Evolutionary conservation across 1,140 invertebrate species (phyloP).

Genomic region (Zaprionus africanus): DNA sequence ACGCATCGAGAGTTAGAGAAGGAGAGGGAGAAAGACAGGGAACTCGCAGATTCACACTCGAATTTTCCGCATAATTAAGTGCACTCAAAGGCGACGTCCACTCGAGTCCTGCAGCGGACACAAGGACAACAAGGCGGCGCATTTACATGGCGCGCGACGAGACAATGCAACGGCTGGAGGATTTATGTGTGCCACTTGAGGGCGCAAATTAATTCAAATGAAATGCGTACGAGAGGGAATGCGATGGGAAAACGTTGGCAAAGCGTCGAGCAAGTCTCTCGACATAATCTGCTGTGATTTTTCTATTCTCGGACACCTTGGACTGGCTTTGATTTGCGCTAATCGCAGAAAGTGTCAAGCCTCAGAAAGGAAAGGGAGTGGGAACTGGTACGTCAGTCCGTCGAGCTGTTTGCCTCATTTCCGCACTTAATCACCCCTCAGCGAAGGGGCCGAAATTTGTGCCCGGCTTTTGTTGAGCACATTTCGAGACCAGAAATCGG

Average conservation of each 20-base stretch:
- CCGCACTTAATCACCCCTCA: slow-evolving; percentile 74
- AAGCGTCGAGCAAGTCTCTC: neutral
- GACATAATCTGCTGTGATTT: slow-evolving; percentile 48
- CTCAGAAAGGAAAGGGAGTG: slow-evolving; percentile 9
- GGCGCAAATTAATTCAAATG: slow-evolving; percentile 81
- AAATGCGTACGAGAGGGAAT: slow-evolving; percentile 54
- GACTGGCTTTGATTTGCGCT: slow-evolving; percentile 62
- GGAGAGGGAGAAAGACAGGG: neutral
- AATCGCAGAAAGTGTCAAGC: slow-evolving; percentile 74
- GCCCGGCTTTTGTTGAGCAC: slow-evolving; percentile 48
- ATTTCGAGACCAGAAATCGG: slow-evolving; percentile 64
- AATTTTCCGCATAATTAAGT: slow-evolving; percentile 80
- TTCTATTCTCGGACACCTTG: slow-evolving; percentile 57
- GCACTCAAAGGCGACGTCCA: slow-evolving; percentile 64
- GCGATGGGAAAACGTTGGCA: slow-evolving; percentile 15
- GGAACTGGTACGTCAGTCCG: slow-evolving; percentile 19
- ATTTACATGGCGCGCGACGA: slow-evolving; percentile 34
- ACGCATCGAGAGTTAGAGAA: neutral
- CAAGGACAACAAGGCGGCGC: slow-evolving; percentile 7
- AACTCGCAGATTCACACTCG: slow-evolving; percentile 25
- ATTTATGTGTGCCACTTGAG: slow-evolving; percentile 81
- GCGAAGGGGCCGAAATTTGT: neutral
- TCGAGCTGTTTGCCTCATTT: slow-evolving; percentile 66
- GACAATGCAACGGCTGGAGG: slow-evolving; percentile 52
- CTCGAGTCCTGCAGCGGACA: slow-evolving; percentile 19